These are phyloP conservation scores for Syngnathus scovelli DNA, from an alignment of 2,113 vertebrate species.

Conservation along the genomic window DNA sequence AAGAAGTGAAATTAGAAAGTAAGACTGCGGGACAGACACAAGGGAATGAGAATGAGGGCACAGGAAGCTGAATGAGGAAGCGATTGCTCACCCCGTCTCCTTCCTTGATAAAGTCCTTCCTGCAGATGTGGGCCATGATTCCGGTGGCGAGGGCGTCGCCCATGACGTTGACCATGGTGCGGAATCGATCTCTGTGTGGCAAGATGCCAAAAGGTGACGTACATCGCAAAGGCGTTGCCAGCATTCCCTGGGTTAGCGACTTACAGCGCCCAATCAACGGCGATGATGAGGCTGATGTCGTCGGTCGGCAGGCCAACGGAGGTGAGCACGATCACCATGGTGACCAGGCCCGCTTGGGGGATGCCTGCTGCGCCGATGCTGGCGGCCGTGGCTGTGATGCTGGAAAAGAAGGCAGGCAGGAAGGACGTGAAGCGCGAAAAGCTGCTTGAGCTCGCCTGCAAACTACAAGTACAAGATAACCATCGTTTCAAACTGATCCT, in stretches of 20 bases:
- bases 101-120: slow-evolving; percentile 90
- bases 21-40: no score
- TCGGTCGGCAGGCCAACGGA: slow-evolving; percentile 96
- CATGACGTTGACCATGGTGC: slow-evolving; percentile 97
- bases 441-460: no score
- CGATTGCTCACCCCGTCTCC: slow-evolving; percentile 76
- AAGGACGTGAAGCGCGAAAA: no score
- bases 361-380: slow-evolving; percentile 97
- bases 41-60: neutral
- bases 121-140: slow-evolving; percentile 96
- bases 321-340: slow-evolving; percentile 96
- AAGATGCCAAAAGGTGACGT: neutral
- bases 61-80: neutral
- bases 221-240: neutral
- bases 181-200: slow-evolving; percentile 84
- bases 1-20: no score
- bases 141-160: slow-evolving; percentile 90
- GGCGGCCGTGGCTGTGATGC: slow-evolving; percentile 94
- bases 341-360: slow-evolving; percentile 94
- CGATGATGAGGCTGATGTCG: slow-evolving; percentile 93
- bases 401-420: slow-evolving; percentile 37
- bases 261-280: slow-evolving; percentile 96
- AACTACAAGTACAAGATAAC: no score
- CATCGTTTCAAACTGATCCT: no score
- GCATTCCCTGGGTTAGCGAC: slow-evolving; percentile 43